Conservation (phyloP, 2,797 vertebrate genomes). For the Enteromius trimaculatus region DNA sequence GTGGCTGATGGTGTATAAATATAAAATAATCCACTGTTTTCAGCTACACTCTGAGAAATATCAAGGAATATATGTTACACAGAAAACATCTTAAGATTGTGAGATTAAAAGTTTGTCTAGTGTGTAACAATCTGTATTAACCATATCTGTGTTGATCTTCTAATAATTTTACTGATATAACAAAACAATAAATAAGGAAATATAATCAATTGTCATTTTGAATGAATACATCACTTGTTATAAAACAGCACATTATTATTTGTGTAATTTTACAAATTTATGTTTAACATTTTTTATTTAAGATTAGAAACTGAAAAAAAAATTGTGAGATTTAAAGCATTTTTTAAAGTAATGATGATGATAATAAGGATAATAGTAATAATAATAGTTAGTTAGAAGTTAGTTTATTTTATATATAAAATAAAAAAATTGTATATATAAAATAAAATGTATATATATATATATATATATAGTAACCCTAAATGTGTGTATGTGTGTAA, state of each 20-base stretch:
- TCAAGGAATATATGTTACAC: no score
- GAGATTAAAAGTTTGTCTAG: background rate
- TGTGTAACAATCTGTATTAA: slow-evolving; percentile 19
- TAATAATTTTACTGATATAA: slow-evolving; percentile 37
- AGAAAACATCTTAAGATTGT: background rate
- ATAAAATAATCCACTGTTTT: slow-evolving; percentile 32
- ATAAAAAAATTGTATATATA: no score
- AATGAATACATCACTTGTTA: background rate
- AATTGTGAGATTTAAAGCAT: no score
- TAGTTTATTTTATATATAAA: no score
- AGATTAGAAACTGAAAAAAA: no score
- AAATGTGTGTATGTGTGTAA: no score
- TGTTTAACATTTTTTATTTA: no score
- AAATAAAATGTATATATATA: no score
- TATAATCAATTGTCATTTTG: background rate
- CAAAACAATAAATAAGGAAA: slow-evolving; percentile 18
- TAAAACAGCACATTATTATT: background rate
- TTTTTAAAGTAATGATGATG: no score
- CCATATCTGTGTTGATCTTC: slow-evolving; percentile 47
- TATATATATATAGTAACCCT: no score
- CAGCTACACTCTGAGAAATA: background rate
- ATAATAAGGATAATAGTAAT: no score
- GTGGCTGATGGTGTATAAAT: slow-evolving; percentile 15
- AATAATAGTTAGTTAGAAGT: no score
- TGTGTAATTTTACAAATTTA: background rate